Conservation (phyloP, 1,140 invertebrate species). For the Drosophila arizonae region DNA sequence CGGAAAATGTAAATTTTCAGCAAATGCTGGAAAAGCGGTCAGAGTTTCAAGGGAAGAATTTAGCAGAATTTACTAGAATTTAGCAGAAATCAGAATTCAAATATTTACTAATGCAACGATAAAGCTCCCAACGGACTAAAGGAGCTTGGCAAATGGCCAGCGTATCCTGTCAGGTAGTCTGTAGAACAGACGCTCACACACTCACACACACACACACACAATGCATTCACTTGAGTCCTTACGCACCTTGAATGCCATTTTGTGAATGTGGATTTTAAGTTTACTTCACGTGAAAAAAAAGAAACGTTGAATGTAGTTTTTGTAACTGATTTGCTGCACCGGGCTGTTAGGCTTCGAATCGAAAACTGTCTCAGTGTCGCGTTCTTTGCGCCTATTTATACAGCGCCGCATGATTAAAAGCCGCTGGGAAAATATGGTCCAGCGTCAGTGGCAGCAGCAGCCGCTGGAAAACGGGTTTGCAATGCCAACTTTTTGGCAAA, state of each 20-base stretch:
- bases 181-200: background rate
- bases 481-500: slow-evolving; percentile 46
- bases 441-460: slow-evolving; percentile 17
- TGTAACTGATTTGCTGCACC: slow-evolving; percentile 33
- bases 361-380: slow-evolving; percentile 69
- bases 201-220: slow-evolving; percentile 1
- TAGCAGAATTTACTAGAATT: too few relatives aligned
- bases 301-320: slow-evolving; percentile 15
- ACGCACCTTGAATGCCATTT: slow-evolving; percentile 81
- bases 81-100: background rate
- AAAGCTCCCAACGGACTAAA: background rate
- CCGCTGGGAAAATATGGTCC: slow-evolving; percentile 56
- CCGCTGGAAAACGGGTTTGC: slow-evolving; percentile 37
- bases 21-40: too few relatives aligned
- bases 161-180: background rate
- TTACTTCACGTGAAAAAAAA: slow-evolving; percentile 47
- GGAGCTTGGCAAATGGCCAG: background rate
- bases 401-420: slow-evolving; percentile 14
- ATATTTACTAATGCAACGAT: background rate
- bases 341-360: slow-evolving; percentile 38
- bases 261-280: slow-evolving; percentile 21
- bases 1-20: too few relatives aligned
- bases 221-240: slow-evolving; percentile 18
- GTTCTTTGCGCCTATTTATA: slow-evolving; percentile 81
- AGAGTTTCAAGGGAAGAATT: background rate